Evolutionary conservation across 2,888 invertebrate species (phyloP).

Genomic region (Stramonita haemastoma): DNA sequence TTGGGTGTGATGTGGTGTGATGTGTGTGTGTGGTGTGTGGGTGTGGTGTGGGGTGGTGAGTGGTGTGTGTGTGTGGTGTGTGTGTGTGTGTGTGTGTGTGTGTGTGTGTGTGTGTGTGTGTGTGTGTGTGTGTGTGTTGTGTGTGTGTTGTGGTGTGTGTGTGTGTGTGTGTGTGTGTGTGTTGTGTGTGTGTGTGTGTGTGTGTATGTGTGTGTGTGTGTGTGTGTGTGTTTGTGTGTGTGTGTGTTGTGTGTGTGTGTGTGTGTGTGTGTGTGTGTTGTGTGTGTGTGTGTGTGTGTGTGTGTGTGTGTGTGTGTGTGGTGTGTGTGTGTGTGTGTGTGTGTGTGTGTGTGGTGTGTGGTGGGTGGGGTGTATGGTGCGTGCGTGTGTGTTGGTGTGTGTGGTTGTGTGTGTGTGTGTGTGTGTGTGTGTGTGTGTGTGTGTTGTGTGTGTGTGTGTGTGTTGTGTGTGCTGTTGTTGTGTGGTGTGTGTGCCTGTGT

Average conservation of each 20-base stretch:
- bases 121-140: conserved; percentile 7
- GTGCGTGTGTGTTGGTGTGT: conserved; percentile 9
- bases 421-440: not conserved
- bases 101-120: not conserved
- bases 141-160: too few relatives aligned
- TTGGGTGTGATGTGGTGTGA: too few relatives aligned
- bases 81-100: not conserved
- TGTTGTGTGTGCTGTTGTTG: not conserved
- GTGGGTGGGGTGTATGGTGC: too few relatives aligned
- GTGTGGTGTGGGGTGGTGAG: too few relatives aligned
- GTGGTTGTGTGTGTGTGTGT: not conserved
- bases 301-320: conserved; percentile 16
- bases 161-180: not conserved
- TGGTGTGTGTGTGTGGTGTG: conserved; percentile 15
- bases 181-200: not conserved
- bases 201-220: not conserved
- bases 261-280: not conserved
- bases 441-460: conserved; percentile 19
- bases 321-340: not conserved
- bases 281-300: not conserved
- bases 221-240: not conserved
- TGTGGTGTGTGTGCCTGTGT: not conserved
- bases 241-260: not conserved
- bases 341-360: not conserved
- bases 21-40: too few relatives aligned